Percentiles rank a stretch among this genome's conserved stretches.
phyloP scores from a whole-genome alignment of 35 echinoderm and acorn worm species.

The Apostichopus californicus region DNA sequence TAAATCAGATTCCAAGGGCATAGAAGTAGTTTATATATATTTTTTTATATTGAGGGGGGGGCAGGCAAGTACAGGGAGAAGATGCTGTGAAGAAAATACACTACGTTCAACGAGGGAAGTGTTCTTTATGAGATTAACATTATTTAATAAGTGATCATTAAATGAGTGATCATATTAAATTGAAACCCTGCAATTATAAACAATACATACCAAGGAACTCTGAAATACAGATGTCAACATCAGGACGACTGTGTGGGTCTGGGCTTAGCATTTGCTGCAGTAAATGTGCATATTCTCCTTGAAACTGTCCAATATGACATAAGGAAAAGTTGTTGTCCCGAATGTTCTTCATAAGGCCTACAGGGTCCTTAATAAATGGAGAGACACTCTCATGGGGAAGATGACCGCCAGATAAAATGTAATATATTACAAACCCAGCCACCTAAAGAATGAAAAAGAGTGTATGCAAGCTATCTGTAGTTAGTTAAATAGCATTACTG shows the following conservation, averaged over 20 bases:
- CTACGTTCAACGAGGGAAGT: no score
- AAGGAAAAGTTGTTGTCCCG: constrained; percentile 6
- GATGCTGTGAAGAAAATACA: no score
- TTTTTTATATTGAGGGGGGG: no score
- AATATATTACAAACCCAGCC: constrained; percentile 16
- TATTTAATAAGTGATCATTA: no score
- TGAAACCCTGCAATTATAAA: neutral
- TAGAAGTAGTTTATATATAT: no score
- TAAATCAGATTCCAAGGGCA: no score
- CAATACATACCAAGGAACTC: neutral
- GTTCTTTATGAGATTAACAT: no score
- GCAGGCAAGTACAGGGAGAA: no score
- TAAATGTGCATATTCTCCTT: neutral
- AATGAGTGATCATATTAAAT: no score
- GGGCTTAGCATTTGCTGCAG: neutral
- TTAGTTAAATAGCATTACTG: no score
- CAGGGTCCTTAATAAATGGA: constrained; percentile 10
- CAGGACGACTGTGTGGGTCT: neutral
- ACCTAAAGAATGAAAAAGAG: neutral
- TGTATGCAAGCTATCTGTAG: no score
- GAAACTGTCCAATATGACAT: neutral
- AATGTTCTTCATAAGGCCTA: constrained; percentile 28
- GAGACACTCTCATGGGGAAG: constrained; percentile 30
- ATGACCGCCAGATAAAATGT: constrained; percentile 21
- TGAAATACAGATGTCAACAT: constrained; percentile 4